These are phyloP conservation scores for Aeoliscus strigatus DNA, from an alignment of 2,797 vertebrate genomes.

Conservation along the genomic window DNA sequence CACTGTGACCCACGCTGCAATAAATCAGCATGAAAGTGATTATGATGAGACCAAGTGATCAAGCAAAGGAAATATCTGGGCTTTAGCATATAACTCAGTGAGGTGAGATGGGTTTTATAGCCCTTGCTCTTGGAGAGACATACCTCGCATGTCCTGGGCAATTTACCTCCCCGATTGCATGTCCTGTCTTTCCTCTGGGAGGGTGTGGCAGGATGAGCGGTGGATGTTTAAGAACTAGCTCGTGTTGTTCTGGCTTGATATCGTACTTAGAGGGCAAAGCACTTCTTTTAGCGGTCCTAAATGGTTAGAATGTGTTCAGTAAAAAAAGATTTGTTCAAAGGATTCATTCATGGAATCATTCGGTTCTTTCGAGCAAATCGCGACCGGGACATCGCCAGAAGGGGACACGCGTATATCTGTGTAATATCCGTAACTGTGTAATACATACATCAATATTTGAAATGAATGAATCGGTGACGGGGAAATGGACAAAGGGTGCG, in stretches of 20 bases:
- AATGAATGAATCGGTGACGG: too few species aligned
- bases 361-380: too few species aligned
- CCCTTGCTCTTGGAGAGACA: conserved; percentile 55
- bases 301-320: too few species aligned
- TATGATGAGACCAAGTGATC: conserved; percentile 76
- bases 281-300: too few species aligned
- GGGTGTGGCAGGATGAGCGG: conserved; percentile 22
- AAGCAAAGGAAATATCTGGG: conserved; percentile 76
- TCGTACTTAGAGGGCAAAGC: too few species aligned
- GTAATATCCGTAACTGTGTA: too few species aligned
- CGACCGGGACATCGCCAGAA: too few species aligned
- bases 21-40: conserved; percentile 73
- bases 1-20: conserved; percentile 63
- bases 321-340: too few species aligned
- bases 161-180: conserved; percentile 64
- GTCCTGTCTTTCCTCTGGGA: conserved; percentile 52
- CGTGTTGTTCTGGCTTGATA: conserved; percentile 32
- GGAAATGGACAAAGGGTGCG: too few species aligned
- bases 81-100: conserved; percentile 68
- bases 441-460: too few species aligned
- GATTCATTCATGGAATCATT: too few species aligned
- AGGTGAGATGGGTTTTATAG: conserved; percentile 69
- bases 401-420: too few species aligned
- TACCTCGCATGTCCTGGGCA: conserved; percentile 63
- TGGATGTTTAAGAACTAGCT: conserved; percentile 40